A percentile compares a stretch with the other conserved stretches of the same genome.
phyloP scores from a whole-genome alignment of 2,113 vertebrate species.

The Mandrillus leucophaeus region DNA sequence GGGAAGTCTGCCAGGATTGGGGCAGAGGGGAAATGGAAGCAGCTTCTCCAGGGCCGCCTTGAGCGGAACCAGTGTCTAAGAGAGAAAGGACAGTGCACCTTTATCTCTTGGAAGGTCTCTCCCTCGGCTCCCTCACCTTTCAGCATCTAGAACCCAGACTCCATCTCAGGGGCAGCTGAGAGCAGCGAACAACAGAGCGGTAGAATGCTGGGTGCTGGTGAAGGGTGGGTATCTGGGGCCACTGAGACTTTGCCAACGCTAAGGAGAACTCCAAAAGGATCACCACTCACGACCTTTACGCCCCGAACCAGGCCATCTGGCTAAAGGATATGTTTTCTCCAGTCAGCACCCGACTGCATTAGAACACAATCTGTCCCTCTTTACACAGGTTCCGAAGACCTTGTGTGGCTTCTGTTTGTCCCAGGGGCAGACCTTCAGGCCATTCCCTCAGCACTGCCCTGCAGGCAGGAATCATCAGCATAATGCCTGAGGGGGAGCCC shows the following conservation, averaged over 20 bases:
- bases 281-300: neutral
- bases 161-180: neutral
- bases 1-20: neutral
- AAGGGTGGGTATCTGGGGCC: neutral
- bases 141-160: neutral
- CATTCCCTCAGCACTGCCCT: neutral
- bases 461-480: slow-evolving; percentile 40
- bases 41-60: neutral
- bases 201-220: neutral
- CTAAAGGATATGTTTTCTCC: neutral
- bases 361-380: neutral
- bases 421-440: neutral
- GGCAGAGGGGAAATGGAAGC: neutral
- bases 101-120: neutral
- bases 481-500: slow-evolving; percentile 44
- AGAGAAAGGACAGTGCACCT: neutral
- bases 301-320: neutral
- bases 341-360: neutral
- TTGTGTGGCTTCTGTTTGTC: neutral
- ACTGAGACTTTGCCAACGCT: neutral
- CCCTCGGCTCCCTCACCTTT: neutral
- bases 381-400: neutral
- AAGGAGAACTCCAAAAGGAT: neutral
- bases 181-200: neutral
- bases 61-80: neutral